phyloP scores from a whole-genome alignment of 53 echinoderm and acorn worm genomes.

The Henricia sp. region DNA sequence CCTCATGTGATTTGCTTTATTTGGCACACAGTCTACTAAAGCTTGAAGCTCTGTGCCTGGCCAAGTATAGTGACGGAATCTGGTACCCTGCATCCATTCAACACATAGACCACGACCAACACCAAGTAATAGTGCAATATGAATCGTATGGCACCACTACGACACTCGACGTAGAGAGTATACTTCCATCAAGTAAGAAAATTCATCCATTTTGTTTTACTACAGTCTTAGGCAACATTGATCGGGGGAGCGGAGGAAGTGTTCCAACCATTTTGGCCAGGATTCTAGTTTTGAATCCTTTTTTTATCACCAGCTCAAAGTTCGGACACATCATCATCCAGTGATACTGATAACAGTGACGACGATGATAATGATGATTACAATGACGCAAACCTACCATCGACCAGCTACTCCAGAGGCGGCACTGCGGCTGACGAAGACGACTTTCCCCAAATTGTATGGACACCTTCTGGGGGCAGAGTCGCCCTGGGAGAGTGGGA shows the following conservation, averaged over 20 bases:
- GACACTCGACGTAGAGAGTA: conserved; percentile 68
- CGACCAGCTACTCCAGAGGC: conserved; percentile 51
- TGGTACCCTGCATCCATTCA: conserved; percentile 87
- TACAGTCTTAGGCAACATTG: too few species aligned
- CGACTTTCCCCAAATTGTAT: conserved; percentile 26
- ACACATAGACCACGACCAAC: conserved; percentile 68
- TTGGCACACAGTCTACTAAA: conserved; percentile 65
- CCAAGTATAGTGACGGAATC: conserved; percentile 76
- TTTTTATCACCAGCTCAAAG: conserved; percentile 22
- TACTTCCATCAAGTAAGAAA: conserved; percentile 82
- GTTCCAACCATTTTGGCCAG: too few species aligned
- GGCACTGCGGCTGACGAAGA: conserved; percentile 23
- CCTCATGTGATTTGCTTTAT: too few species aligned
- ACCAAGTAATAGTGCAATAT: conserved; percentile 74
- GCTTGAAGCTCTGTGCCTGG: conserved; percentile 78
- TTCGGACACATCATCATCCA: conserved; percentile 26
- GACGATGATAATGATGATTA: conserved; percentile 56
- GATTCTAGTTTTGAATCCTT: too few species aligned
- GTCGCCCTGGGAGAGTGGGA: conserved; percentile 90
- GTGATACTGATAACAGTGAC: conserved; percentile 51
- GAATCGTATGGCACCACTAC: conserved; percentile 78
- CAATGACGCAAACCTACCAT: conserved; percentile 36
- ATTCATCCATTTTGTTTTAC: too few species aligned
- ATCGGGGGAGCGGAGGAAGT: too few species aligned
- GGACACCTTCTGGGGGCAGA: conserved; percentile 61